phyloP scores from a whole-genome alignment of 2,888 invertebrate genomes.

The Leucozona laternaria region DNA sequence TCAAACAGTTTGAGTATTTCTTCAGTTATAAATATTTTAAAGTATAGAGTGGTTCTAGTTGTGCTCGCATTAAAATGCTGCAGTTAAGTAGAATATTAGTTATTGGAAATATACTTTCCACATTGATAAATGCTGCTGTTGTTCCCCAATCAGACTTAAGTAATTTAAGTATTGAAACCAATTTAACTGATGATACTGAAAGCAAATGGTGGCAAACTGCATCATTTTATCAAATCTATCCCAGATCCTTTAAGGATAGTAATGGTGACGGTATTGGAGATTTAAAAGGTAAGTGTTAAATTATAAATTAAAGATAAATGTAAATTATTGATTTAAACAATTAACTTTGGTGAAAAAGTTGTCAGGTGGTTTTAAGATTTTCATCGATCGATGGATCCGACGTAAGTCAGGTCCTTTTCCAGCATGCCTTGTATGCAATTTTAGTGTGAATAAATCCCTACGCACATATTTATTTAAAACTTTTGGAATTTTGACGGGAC shows the following conservation, averaged over 20 bases:
- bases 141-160: background rate
- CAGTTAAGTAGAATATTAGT: background rate
- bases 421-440: no score
- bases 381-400: no score
- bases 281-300: background rate
- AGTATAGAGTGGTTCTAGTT: background rate
- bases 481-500: no score
- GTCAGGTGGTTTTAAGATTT: no score
- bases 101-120: background rate
- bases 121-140: background rate
- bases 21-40: background rate
- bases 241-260: background rate
- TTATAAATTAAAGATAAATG: background rate
- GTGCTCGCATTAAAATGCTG: background rate
- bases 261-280: background rate
- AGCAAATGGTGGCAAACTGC: background rate
- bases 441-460: no score
- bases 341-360: no score
- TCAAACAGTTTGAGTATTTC: background rate
- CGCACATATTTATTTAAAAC: no score
- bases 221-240: background rate
- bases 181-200: constrained; percentile 47
- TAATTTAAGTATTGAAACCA: background rate
- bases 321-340: no score
- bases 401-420: no score